A percentile compares a stretch with the other conserved stretches of the same genome.
Conservation (phyloP, 2,113 vertebrate species). For the Anseranas semipalmata region DNA sequence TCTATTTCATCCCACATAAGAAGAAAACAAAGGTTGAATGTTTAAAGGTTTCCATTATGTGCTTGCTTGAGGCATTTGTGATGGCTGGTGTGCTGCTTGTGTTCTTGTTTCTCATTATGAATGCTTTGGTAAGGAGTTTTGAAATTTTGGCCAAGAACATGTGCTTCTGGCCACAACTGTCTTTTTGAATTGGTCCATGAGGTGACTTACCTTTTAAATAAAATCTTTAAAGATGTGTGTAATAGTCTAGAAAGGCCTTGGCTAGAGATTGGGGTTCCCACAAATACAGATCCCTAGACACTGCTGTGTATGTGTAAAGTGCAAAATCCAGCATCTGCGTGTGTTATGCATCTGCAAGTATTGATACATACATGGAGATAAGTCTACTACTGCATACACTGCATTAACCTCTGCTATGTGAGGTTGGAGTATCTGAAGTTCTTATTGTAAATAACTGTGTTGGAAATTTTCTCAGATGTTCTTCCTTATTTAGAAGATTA, state of each 20-base stretch:
- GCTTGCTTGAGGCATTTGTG: not conserved
- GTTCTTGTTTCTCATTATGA: not conserved
- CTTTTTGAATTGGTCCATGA: not conserved
- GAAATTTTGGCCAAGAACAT: not conserved
- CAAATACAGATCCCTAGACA: not conserved
- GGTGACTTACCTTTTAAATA: not conserved
- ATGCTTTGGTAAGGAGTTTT: not conserved
- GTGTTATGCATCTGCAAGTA: not conserved
- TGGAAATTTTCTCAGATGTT: not conserved
- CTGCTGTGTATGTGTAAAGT: not conserved
- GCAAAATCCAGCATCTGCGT: not conserved
- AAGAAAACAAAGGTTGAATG: not conserved
- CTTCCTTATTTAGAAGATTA: too few species aligned
- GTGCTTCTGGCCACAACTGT: not conserved
- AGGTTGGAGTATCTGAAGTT: not conserved
- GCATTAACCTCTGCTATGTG: not conserved
- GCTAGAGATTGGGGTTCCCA: not conserved
- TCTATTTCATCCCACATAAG: not conserved
- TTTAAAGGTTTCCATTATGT: not conserved
- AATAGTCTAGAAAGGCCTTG: not conserved
- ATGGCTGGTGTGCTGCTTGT: not conserved
- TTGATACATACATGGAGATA: not conserved
- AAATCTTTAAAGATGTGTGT: not conserved
- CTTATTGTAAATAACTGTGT: not conserved
- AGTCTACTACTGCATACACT: not conserved